Evolutionary conservation across 2,888 invertebrate genomes (phyloP), one percentile per base, ranked within the genome.

Genomic region (Dichetophora obliterata): DNA sequence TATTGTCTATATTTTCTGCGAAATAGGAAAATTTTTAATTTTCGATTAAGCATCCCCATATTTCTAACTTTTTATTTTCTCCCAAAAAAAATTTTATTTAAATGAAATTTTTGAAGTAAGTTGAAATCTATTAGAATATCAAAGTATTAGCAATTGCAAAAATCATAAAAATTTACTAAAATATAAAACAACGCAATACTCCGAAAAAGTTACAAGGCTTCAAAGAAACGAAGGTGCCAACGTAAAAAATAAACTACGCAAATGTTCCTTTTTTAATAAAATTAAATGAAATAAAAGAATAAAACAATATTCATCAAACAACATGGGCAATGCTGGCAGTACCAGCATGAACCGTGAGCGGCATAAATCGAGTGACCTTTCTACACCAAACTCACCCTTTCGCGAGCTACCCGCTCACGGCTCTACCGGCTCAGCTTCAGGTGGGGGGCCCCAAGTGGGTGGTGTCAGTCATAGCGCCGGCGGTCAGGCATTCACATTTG

Each of bases 401-500:
- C 82, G 82, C 8, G 84, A 84, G 54, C 57, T 81, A 63, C 80
- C 82, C 24, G 78, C 77, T 31, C 74, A 78, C 76, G 83, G 84
- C 37, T 86, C 85, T 76, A 81, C 85, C 31, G 76, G 81, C 70
- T 75, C 79, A 63, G 66, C 76, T 24, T 75, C 75, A 54, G 70
- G 75, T 68, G 77, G 70, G 24, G 80, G 43, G 1, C 78, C 77
- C 34, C 48, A 75, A 76, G 63, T 65, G 65, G 74, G 79, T 66
- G 19, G 80, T 78, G 50, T 79, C 73, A 63, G 48, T 50, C n/a
- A 52, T 19, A 59, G 24, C 57, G 82, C 83, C 14, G 82, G 80
- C 34, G 95, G 94, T 75, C 95, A 95, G 87, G 95, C 95, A 68
- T 96, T 96, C 90, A 92, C 93, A 75, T 96, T 96, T 90, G 95